Conservation (phyloP, 2,888 invertebrate species). For the Erebia epiphron region DNA sequence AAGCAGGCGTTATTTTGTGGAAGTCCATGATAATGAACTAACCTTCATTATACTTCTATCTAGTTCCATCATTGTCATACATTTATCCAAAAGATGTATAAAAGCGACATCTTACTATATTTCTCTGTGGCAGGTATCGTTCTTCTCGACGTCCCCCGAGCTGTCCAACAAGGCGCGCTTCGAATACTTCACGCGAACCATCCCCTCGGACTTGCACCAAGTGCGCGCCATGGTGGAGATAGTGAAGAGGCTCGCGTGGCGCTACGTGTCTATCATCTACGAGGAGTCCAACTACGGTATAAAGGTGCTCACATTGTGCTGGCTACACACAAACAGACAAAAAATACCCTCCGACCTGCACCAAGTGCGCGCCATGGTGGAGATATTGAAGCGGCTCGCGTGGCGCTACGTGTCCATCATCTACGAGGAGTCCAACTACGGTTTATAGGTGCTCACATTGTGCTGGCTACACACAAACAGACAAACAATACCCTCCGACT, state of each 20-base stretch:
- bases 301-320: conserved; percentile 83
- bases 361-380: conserved; percentile 97
- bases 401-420: conserved; percentile 98
- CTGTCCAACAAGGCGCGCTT: conserved; percentile 96
- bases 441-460: conserved; percentile 88
- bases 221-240: conserved; percentile 98
- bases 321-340: too few species aligned
- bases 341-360: conserved; percentile 88
- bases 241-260: conserved; percentile 93
- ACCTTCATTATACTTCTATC: too few species aligned
- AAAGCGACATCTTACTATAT: too few species aligned
- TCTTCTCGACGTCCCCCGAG: conserved; percentile 97
- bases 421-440: conserved; percentile 98
- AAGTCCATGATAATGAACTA: too few species aligned
- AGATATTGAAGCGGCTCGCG: conserved; percentile 91
- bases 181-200: conserved; percentile 96
- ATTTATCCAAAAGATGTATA: too few species aligned
- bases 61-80: too few species aligned
- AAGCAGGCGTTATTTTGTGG: too few species aligned
- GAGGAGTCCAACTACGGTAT: conserved; percentile 98
- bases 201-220: conserved; percentile 96
- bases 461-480: too few species aligned
- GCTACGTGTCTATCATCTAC: conserved; percentile 96
- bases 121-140: conserved; percentile 89
- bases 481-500: conserved; percentile 84